Percentiles rank a stretch among this genome's conserved stretches.
Conservation (phyloP, 1,140 invertebrate genomes). For the Idris sp. region DNA sequence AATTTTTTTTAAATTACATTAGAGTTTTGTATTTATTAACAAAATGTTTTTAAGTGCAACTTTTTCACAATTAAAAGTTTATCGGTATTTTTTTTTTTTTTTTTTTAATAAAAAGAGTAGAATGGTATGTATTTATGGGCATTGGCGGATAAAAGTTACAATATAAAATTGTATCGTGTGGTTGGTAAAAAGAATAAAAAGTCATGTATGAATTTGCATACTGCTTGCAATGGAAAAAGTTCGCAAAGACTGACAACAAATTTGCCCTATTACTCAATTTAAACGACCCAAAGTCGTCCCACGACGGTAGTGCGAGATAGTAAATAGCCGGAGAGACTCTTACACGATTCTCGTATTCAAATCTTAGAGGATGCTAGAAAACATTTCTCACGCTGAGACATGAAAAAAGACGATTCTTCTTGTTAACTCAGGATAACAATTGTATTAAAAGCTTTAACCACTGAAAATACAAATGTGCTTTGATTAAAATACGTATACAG, state of each 20-base stretch:
- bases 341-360: constrained; percentile 53
- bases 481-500: background rate
- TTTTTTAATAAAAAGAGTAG: constrained; percentile 1
- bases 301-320: constrained; percentile 40
- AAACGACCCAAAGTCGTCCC: constrained; percentile 51
- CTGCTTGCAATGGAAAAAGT: constrained; percentile 34
- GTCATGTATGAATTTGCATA: constrained; percentile 55
- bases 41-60: too few species aligned
- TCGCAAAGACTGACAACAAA: constrained; percentile 53
- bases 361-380: constrained; percentile 48
- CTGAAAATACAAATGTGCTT: background rate
- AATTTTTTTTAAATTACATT: too few species aligned
- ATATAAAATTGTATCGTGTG: constrained; percentile 26
- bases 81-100: too few species aligned
- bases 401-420: constrained; percentile 23
- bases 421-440: constrained; percentile 29
- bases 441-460: constrained; percentile 21
- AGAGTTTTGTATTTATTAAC: too few species aligned
- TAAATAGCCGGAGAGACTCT: constrained; percentile 45
- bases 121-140: too few species aligned
- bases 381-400: constrained; percentile 42
- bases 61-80: too few species aligned
- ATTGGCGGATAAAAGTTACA: constrained; percentile 20
- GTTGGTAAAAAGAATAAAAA: constrained; percentile 48
- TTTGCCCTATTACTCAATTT: constrained; percentile 59